Conservation (phyloP, 1,140 invertebrate species). For the Papilio polyxenes region DNA sequence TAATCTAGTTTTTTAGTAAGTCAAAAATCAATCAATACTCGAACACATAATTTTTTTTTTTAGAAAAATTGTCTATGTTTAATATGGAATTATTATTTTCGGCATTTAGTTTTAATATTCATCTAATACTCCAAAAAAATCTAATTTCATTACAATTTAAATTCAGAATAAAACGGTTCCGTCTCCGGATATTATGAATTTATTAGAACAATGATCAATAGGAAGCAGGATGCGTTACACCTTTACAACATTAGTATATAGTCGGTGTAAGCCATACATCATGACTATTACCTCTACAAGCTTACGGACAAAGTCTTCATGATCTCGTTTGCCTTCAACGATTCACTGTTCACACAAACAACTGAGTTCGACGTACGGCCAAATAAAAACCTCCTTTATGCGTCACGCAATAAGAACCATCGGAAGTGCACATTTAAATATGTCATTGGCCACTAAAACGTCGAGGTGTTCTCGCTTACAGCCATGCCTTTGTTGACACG, state of each 20-base stretch:
- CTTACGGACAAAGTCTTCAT: conserved; percentile 58
- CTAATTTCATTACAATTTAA: neutral
- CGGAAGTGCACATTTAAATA: conserved; percentile 48
- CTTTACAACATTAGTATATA: neutral
- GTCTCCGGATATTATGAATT: neutral
- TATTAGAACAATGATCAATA: neutral
- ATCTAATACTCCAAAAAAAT: too few relatives aligned
- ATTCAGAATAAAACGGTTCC: neutral
- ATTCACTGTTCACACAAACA: conserved; percentile 49
- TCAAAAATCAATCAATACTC: too few relatives aligned
- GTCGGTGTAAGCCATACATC: neutral
- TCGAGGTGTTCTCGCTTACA: conserved; percentile 69
- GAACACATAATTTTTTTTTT: too few relatives aligned
- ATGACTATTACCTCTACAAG: neutral
- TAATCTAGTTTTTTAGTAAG: too few relatives aligned
- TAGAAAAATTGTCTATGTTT: too few relatives aligned
- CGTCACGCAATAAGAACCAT: neutral
- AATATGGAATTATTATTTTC: too few relatives aligned
- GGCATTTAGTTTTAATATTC: too few relatives aligned
- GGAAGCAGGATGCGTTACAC: neutral
- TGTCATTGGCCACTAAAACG: conserved; percentile 64
- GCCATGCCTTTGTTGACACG: conserved; percentile 68
- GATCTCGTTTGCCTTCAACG: conserved; percentile 73
- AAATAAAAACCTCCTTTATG: conserved; percentile 46
- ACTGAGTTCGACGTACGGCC: conserved; percentile 44